phyloP scores from a whole-genome alignment of 2,797 vertebrate genomes.

The Micropoecilia bifurca region DNA sequence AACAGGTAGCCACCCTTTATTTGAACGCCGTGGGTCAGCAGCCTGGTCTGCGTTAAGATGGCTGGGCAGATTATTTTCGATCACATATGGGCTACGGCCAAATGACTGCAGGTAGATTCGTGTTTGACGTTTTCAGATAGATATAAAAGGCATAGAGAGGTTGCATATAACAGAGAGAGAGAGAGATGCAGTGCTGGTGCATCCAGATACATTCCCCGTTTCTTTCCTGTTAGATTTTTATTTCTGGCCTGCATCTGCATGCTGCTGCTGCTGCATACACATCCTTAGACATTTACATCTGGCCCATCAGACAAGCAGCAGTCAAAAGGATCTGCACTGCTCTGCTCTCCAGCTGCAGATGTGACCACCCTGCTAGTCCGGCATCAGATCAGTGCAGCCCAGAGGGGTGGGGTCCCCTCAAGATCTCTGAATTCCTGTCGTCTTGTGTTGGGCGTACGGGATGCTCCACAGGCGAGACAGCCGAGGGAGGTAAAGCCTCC shows the following conservation, averaged over 20 bases:
- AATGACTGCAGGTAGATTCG: constrained; percentile 47
- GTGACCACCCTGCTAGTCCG: constrained; percentile 38
- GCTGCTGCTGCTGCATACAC: constrained; percentile 16
- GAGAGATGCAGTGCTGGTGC: constrained; percentile 1
- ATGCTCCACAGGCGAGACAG: constrained; percentile 6
- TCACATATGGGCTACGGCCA: constrained; percentile 41
- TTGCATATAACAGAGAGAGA: constrained; percentile 9
- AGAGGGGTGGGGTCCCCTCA: constrained; percentile 70
- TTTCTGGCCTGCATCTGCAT: constrained; percentile 6
- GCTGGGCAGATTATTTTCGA: constrained; percentile 52
- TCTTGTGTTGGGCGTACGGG: constrained; percentile 22
- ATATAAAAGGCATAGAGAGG: constrained; percentile 29
- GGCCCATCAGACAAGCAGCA: constrained; percentile 21
- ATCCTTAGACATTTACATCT: constrained; percentile 4
- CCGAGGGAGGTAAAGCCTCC: neutral
- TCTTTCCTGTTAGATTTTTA: constrained; percentile 21
- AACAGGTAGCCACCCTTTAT: constrained; percentile 78
- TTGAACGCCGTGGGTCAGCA: constrained; percentile 45
- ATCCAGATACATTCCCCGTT: constrained; percentile 21
- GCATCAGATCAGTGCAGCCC: constrained; percentile 57
- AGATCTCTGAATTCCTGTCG: constrained; percentile 38
- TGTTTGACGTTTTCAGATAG: constrained; percentile 36
- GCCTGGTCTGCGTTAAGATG: constrained; percentile 53
- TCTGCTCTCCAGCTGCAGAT: constrained; percentile 49
- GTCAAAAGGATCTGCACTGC: constrained; percentile 17